Conservation (phyloP, 1,140 invertebrate species). For the Ridgeia piscesae region DNA sequence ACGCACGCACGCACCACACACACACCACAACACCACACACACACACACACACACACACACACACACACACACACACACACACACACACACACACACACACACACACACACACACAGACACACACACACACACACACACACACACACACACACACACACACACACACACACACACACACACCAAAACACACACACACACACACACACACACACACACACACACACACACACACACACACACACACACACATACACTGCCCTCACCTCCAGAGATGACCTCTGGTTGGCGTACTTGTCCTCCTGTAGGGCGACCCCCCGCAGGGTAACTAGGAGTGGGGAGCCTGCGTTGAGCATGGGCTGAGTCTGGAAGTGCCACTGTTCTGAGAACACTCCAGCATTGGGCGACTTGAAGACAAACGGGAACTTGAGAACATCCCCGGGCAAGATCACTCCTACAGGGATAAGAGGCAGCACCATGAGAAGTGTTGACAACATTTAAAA, state of each 20-base stretch:
- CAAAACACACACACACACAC: not conserved
- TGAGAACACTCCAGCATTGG: constrained; percentile 53
- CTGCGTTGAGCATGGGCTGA: constrained; percentile 51
- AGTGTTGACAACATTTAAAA: not conserved
- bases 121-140: not conserved
- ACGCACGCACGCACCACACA: no score
- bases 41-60: not conserved
- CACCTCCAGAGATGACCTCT: constrained; percentile 53
- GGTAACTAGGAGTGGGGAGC: constrained; percentile 50
- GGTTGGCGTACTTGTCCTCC: constrained; percentile 48
- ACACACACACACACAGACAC: no score
- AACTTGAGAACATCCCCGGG: constrained; percentile 55
- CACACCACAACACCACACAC: no score
- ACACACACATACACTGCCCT: not conserved
- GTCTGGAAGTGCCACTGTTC: constrained; percentile 58
- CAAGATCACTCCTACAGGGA: constrained; percentile 50
- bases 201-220: not conserved
- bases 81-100: not conserved
- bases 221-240: not conserved
- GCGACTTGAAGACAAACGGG: constrained; percentile 58
- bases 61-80: not conserved
- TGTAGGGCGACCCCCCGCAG: constrained; percentile 53
- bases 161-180: constrained; percentile 1
- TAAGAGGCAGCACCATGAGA: not conserved
- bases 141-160: not conserved